A percentile compares a stretch with the other conserved stretches of the same genome.
Evolutionary conservation across 2,113 vertebrate genomes (phyloP).

Genomic region (Thamnophis sirtalis): DNA sequence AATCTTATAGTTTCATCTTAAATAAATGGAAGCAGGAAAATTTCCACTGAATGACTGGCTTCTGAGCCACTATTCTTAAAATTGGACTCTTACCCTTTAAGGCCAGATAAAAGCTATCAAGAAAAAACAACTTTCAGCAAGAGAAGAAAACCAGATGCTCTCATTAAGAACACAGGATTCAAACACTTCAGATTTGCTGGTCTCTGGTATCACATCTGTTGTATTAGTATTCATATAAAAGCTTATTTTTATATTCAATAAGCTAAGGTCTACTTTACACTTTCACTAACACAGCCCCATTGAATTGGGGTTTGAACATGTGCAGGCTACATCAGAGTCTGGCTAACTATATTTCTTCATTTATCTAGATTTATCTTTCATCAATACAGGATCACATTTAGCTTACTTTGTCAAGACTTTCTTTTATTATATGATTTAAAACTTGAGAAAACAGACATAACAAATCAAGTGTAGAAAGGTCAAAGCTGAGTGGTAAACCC

Average conservation of each 20-base stretch:
- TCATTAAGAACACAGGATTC: conserved; percentile 27
- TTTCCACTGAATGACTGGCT: not conserved
- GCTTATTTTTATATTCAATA: conserved; percentile 20
- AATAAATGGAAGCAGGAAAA: not conserved
- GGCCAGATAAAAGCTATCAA: conserved; percentile 7
- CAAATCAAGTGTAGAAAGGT: not conserved
- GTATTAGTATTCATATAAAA: conserved; percentile 31
- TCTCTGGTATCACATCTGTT: conserved; percentile 37
- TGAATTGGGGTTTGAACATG: conserved; percentile 37
- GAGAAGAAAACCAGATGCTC: conserved; percentile 59
- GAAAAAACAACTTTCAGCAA: not conserved
- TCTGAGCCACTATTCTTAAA: not conserved
- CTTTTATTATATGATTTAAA: not conserved
- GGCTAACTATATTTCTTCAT: rapidly evolving
- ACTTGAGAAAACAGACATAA: not conserved
- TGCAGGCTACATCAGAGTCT: conserved; percentile 46
- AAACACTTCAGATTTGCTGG: not conserved
- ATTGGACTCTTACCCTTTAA: not conserved
- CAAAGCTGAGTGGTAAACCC: not conserved
- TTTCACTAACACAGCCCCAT: not conserved
- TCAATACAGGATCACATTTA: not conserved
- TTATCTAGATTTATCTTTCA: not conserved
- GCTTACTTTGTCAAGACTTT: not conserved
- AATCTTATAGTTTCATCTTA: not conserved
- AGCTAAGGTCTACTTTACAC: not conserved